Evolutionary conservation across 1,140 invertebrate species (phyloP).

Genomic region (Conopomorpha cramerella): DNA sequence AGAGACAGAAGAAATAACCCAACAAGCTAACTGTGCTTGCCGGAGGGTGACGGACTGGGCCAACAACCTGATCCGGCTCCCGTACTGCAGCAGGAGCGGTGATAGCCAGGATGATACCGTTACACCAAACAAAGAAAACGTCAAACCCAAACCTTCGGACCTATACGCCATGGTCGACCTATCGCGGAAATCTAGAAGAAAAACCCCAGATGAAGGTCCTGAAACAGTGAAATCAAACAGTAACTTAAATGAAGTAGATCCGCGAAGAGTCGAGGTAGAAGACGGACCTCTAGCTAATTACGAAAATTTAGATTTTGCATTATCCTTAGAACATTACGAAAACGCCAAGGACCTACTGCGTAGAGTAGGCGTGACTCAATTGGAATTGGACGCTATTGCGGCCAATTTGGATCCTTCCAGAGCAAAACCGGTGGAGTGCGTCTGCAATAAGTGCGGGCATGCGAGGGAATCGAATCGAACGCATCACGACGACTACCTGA

Average conservation of each 20-base stretch:
- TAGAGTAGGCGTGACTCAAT: slow-evolving; percentile 45
- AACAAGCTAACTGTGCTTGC: slow-evolving; percentile 62
- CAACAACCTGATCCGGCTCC: slow-evolving; percentile 64
- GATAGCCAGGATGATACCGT: slow-evolving; percentile 49
- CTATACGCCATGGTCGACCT: slow-evolving; percentile 77
- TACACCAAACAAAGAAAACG: slow-evolving; percentile 54
- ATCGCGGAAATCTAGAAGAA: slow-evolving; percentile 64
- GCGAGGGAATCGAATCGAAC: slow-evolving; percentile 64
- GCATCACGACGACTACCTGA: slow-evolving; percentile 67
- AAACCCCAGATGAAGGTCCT: slow-evolving; percentile 10
- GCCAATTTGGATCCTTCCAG: slow-evolving; percentile 36
- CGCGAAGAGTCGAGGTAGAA: slow-evolving; percentile 29
- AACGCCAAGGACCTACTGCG: slow-evolving; percentile 66
- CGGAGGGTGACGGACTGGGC: slow-evolving; percentile 69
- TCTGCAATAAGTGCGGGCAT: slow-evolving; percentile 62
- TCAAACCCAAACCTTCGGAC: slow-evolving; percentile 46
- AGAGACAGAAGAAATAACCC: slow-evolving; percentile 36
- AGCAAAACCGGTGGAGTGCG: slow-evolving; percentile 18
- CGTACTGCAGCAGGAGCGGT: slow-evolving; percentile 60
- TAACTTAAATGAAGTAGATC: slow-evolving; percentile 7
- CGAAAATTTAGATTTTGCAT: slow-evolving; percentile 71
- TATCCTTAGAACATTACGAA: slow-evolving; percentile 71
- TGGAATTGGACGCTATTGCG: slow-evolving; percentile 37
- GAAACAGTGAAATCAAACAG: slow-evolving; percentile 1
- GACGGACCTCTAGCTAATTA: slow-evolving; percentile 59